Conservation (phyloP, 2,888 invertebrate species). For the Nomada fabriciana region DNA sequence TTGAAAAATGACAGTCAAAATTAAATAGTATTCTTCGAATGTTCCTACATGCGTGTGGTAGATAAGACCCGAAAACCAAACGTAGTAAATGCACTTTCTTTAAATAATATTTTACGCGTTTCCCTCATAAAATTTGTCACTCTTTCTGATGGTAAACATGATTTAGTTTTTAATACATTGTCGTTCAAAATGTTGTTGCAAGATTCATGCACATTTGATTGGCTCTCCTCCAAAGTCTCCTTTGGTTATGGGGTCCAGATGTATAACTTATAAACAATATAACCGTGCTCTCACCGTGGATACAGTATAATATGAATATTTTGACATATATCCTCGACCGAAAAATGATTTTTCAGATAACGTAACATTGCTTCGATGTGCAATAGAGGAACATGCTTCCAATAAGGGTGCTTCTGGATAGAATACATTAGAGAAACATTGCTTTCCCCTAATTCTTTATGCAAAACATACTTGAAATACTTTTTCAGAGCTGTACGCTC, state of each 20-base stretch:
- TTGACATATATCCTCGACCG: slow-evolving; percentile 85
- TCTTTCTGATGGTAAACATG: no score
- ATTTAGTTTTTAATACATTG: no score
- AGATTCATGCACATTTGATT: no score
- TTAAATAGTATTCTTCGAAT: neutral
- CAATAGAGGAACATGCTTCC: slow-evolving; percentile 19
- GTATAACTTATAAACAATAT: neutral
- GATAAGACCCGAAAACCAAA: no score
- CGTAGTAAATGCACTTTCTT: no score
- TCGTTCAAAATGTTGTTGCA: no score
- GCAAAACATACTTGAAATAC: slow-evolving; percentile 52
- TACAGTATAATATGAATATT: slow-evolving; percentile 89
- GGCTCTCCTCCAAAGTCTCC: no score
- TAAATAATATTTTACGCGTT: no score
- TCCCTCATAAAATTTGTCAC: no score
- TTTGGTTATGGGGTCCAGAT: neutral
- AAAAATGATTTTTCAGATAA: slow-evolving; percentile 86
- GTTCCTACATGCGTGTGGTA: neutral
- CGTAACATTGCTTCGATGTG: slow-evolving; percentile 85
- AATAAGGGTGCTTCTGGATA: slow-evolving; percentile 47
- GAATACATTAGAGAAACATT: neutral
- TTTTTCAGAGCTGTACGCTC: neutral
- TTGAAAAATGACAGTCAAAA: neutral
- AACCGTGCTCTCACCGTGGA: slow-evolving; percentile 86
- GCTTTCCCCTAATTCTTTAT: slow-evolving; percentile 56